Evolutionary conservation across 1,140 invertebrate species (phyloP), one percentile per base, ranked within the genome.

Genomic region (Lepidotrigona ventralis): DNA sequence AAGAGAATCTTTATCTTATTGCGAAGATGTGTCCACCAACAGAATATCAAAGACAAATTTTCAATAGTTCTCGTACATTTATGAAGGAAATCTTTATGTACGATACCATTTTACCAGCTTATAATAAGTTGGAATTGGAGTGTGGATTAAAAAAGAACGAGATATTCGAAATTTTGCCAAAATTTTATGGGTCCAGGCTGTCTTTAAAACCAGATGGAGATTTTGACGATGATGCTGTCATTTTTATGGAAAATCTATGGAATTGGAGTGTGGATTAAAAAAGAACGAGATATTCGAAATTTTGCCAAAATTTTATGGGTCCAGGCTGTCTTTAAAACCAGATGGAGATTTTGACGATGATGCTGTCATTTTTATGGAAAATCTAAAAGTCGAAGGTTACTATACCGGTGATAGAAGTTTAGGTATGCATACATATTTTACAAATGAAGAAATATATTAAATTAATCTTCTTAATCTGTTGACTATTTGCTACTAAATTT

Each of bases 291-390:
- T 94, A 0, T 94, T 95, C 21, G 92, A 96, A 68, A 91, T 93
- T 26, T 77, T 95, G 85, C 93, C 95, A 0, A 93, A 93, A 19
- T 96, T 94, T 86, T 96, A 94, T 86, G 95, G 95, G 0, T 94
- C 93, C 0, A 91, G 95, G 54, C 87, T 95, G 1, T 94, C 94
- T 19, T 79, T 95, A 0, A 87, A 93, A 54, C 66, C 92, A 0
- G 89, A 88, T 0, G 72, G 85, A 0, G 91, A 92, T 21, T 94
- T 96, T 1, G 95, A 96, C 77, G 92, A 95, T 2, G 91, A 96
- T 71, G 95, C 95, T 0, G 94, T 95, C 6, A 92, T 96, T 46
- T 76, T 96, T 0, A 93, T 96, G 82, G 95, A 96, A 78, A 96
- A 96, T 90, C 81, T 96, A 3, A 95, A 95, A 72, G 69, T 85